phyloP scores from a whole-genome alignment of 1,140 invertebrate genomes.

The Platorchestia sp. region DNA sequence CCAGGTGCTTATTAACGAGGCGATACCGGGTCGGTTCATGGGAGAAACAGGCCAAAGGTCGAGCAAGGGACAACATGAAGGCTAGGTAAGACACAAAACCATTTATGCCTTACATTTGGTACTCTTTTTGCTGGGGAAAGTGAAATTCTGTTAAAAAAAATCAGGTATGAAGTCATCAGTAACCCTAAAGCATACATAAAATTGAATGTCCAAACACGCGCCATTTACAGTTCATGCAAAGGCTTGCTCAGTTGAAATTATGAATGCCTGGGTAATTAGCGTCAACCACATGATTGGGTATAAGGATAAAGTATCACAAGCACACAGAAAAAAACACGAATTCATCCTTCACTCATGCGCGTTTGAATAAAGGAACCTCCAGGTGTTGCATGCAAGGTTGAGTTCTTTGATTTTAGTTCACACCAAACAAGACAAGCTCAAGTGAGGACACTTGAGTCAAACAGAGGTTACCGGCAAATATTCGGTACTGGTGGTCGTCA shows the following conservation, averaged over 20 bases:
- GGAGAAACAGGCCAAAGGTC: neutral
- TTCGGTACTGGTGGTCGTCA: neutral
- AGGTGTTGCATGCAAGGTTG: neutral
- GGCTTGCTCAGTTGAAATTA: neutral
- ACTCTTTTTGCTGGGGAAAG: neutral
- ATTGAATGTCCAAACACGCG: neutral
- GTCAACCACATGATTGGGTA: too few species aligned
- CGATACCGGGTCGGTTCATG: neutral
- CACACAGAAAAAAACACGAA: too few species aligned
- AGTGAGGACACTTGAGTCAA: neutral
- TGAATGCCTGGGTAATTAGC: too few species aligned
- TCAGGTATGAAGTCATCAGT: neutral
- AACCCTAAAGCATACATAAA: too few species aligned
- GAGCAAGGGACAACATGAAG: neutral
- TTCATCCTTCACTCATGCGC: too few species aligned
- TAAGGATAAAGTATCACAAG: too few species aligned
- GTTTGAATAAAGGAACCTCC: neutral
- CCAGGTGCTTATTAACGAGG: too few species aligned
- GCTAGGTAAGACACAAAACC: neutral
- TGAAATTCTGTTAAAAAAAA: neutral
- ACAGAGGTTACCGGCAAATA: neutral
- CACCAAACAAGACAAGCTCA: neutral
- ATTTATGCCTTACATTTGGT: neutral
- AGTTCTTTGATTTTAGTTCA: neutral
- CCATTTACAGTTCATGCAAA: neutral